phyloP scores from a whole-genome alignment of 2,888 invertebrate genomes.

The Tiphia femorata region DNA sequence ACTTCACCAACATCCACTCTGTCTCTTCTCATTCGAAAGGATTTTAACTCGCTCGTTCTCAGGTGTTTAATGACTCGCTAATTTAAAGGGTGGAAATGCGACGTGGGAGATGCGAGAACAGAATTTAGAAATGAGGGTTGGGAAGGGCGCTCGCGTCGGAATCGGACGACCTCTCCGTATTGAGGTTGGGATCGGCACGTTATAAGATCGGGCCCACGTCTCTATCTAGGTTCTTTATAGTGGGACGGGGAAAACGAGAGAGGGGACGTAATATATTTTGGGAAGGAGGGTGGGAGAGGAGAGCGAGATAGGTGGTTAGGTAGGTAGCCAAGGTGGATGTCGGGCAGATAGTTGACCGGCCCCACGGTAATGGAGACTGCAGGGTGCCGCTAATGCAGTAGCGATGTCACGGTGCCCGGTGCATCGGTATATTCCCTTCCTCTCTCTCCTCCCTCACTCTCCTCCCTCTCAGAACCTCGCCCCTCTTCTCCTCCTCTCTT shows the following conservation, averaged over 20 bases:
- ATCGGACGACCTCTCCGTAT: no score
- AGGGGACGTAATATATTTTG: slow-evolving; percentile 62
- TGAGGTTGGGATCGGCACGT: slow-evolving; percentile 38
- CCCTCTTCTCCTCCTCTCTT: neutral
- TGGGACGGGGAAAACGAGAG: slow-evolving; percentile 27
- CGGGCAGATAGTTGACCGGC: slow-evolving; percentile 60
- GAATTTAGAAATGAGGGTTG: no score
- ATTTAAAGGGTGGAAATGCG: no score
- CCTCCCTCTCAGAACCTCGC: neutral
- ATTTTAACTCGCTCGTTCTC: no score
- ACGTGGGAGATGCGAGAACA: no score
- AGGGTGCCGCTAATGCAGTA: slow-evolving; percentile 69
- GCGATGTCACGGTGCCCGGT: slow-evolving; percentile 44
- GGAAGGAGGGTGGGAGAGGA: slow-evolving; percentile 39
- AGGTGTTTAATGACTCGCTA: no score
- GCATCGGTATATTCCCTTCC: neutral
- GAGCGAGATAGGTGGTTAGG: slow-evolving; percentile 57
- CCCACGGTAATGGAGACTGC: slow-evolving; percentile 67
- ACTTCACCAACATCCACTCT: no score
- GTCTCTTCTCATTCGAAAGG: no score
- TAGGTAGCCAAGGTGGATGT: slow-evolving; percentile 60
- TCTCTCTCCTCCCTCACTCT: slow-evolving; percentile 3
- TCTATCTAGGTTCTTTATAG: slow-evolving; percentile 58
- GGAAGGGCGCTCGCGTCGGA: no score
- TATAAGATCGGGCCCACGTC: slow-evolving; percentile 60